Evolutionary conservation across 92 coral and sea anemone species (phyloP), one percentile per base, ranked within the genome.

Genomic region (Paramuricea clavata): DNA sequence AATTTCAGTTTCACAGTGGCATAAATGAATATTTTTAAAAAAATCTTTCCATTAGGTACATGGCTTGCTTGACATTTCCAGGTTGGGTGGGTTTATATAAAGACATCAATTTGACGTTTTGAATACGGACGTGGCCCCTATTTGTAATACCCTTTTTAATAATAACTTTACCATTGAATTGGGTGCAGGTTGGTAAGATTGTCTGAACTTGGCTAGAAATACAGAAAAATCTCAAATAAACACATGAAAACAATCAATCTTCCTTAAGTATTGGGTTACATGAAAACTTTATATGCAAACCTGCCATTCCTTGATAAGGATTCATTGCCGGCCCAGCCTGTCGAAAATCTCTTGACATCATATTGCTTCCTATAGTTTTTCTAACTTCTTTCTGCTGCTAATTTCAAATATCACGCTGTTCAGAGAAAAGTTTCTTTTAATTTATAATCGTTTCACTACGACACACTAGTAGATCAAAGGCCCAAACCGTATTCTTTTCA

Each of bases 101-200:
- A n/a, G n/a, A n/a, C n/a, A n/a, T n/a, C n/a, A n/a, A n/a, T n/a
- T n/a, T n/a, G n/a, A n/a, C n/a, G n/a, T n/a, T n/a, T n/a, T n/a
- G n/a, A n/a, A n/a, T n/a, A n/a, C n/a, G n/a, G n/a, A n/a, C n/a
- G n/a, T n/a, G n/a, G n/a, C n/a, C n/a, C n/a, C n/a, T n/a, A 36
- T 36, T 36, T 8, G 8, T 2, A 36, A 36, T 36, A 17, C 54
- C 19, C 54, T 6, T 47, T 6, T 15, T 47, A 47, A 47, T 47
- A 47, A 17, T 47, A 36, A 47, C 52, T 47, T 60, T 31, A 65
- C 72, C 72, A 65, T 65, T 39, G 95, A 88, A 35, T 90, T 95
- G 56, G 94, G 87, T 72, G 86, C 84, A 74, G 97, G 91, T 65
- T 90, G 98, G 56, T 88, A 95, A 1, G 98, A 95, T 26, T 94